Conservation (phyloP, 2,113 vertebrate genomes). For the Tachuris rubrigastra region DNA sequence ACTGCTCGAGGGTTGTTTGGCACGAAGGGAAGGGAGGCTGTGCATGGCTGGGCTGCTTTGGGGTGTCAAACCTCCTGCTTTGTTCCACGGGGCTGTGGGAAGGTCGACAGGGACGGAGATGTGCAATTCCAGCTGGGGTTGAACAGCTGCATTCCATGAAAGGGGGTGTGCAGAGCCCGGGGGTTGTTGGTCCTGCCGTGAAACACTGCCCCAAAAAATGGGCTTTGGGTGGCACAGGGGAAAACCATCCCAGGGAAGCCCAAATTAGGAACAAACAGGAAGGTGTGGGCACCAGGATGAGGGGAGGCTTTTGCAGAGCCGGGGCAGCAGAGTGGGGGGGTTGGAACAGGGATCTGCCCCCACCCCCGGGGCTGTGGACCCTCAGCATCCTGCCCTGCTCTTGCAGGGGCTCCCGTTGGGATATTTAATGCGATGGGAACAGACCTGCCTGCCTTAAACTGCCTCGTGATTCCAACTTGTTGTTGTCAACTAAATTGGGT, state of each 20-base stretch:
- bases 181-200: background rate
- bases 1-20: rapidly evolving
- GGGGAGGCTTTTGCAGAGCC: background rate
- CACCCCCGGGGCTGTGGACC: background rate
- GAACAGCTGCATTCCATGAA: background rate
- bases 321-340: too few relatives aligned
- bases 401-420: rapidly evolving
- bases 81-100: rapidly evolving
- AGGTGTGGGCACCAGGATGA: background rate
- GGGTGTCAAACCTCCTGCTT: background rate
- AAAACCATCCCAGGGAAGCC: background rate
- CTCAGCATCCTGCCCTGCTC: background rate
- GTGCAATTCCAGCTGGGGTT: background rate
- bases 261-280: background rate
- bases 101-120: rapidly evolving
- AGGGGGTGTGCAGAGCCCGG: background rate
- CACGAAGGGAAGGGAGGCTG: background rate
- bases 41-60: rapidly evolving
- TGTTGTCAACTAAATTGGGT: background rate
- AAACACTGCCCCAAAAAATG: background rate
- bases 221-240: too few relatives aligned
- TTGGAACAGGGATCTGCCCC: background rate
- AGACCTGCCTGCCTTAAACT: background rate
- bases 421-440: background rate
- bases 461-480: background rate